These are phyloP conservation scores for Agonopterix heracliana DNA, from an alignment of 2,888 invertebrate genomes.

Conservation along the genomic window DNA sequence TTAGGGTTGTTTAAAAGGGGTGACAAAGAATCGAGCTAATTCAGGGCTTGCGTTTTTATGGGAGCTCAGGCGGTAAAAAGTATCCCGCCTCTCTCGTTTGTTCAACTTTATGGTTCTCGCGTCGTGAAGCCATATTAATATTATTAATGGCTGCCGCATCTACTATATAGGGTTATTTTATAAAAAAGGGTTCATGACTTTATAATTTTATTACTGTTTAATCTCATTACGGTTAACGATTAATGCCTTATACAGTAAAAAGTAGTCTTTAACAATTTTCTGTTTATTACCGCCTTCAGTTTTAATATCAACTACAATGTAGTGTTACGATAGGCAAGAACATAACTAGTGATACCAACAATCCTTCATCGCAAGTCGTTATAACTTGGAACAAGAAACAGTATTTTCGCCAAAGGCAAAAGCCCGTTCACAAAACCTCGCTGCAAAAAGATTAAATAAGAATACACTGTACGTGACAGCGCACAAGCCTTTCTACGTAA, in stretches of 20 bases:
- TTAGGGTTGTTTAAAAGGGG: constrained; percentile 74
- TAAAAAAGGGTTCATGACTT: constrained; percentile 39
- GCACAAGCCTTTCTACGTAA: constrained; percentile 59
- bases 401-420: constrained; percentile 35
- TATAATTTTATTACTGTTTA: background rate
- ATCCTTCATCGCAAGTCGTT: constrained; percentile 19
- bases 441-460: constrained; percentile 67
- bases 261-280: too few relatives aligned
- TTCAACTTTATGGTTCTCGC: constrained; percentile 68
- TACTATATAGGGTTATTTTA: constrained; percentile 49
- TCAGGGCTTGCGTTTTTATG: constrained; percentile 74
- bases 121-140: constrained; percentile 67
- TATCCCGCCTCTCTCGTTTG: constrained; percentile 73
- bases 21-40: constrained; percentile 76
- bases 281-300: too few relatives aligned
- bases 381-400: constrained; percentile 20
- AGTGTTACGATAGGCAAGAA: background rate
- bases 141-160: constrained; percentile 67
- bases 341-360: too few relatives aligned
- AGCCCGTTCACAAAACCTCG: constrained; percentile 39
- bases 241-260: background rate
- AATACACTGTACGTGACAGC: constrained; percentile 68
- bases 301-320: too few relatives aligned
- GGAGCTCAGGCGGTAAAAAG: constrained; percentile 71
- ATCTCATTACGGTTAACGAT: background rate